Percentiles rank a stretch among this genome's conserved stretches.
These are phyloP conservation scores for Alauda arvensis DNA, from an alignment of 2,797 vertebrate genomes.

Conservation along the genomic window DNA sequence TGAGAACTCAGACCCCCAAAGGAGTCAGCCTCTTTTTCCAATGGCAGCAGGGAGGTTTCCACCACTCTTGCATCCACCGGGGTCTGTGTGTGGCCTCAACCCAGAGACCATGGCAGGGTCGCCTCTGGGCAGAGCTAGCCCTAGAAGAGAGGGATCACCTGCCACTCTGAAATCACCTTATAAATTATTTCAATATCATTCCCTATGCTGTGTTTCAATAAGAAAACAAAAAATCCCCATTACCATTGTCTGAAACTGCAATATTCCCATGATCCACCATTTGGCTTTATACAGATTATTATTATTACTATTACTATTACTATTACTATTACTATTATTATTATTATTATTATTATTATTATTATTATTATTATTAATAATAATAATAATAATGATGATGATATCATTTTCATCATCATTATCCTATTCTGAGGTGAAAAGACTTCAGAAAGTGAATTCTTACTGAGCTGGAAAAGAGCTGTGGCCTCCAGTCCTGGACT, in stretches of 20 bases:
- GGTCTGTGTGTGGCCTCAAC: too few relatives aligned
- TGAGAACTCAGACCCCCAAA: too few relatives aligned
- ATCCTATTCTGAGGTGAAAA: neutral
- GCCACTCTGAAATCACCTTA: neutral
- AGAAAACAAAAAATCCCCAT: accelerated
- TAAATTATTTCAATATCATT: neutral
- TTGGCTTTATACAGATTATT: neutral
- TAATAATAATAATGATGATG: neutral
- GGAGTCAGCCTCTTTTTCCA: too few relatives aligned
- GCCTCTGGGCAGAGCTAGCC: too few relatives aligned
- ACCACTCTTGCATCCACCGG: too few relatives aligned
- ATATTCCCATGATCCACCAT: neutral
- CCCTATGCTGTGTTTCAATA: neutral
- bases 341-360: neutral
- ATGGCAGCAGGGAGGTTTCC: too few relatives aligned
- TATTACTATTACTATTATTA: too few relatives aligned
- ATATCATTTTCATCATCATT: too few relatives aligned
- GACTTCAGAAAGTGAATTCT: neutral
- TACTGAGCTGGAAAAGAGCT: neutral
- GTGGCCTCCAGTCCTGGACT: neutral
- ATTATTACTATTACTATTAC: too few relatives aligned
- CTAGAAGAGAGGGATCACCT: too few relatives aligned
- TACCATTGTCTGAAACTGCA: neutral
- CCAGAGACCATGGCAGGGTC: too few relatives aligned
- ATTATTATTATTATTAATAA: too few relatives aligned